Evolutionary conservation across 2,888 invertebrate species (phyloP).

Genomic region (Plemyria rubiginata): DNA sequence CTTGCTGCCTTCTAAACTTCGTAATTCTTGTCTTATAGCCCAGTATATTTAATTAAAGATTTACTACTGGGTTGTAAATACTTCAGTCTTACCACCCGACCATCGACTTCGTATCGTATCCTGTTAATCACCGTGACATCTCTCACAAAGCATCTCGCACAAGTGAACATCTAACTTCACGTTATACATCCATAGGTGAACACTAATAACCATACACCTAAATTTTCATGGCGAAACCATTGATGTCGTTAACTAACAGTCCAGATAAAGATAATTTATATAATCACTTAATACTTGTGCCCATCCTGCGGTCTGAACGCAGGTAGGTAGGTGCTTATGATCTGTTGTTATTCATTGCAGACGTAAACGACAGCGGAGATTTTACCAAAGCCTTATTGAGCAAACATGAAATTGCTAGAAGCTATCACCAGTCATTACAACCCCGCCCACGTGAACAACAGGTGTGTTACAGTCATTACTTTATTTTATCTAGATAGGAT

Average conservation of each 20-base stretch:
- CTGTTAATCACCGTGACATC: neutral
- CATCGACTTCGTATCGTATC: neutral
- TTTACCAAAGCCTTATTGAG: slow-evolving; percentile 51
- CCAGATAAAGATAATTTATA: no score
- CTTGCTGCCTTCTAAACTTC: neutral
- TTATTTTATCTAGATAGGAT: slow-evolving; percentile 76
- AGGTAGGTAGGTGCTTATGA: neutral
- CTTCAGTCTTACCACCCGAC: neutral
- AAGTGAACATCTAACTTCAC: neutral
- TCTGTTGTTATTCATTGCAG: slow-evolving; percentile 27
- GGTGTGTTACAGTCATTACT: slow-evolving; percentile 77
- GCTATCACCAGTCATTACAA: slow-evolving; percentile 68
- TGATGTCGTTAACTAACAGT: no score
- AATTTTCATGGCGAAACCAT: no score
- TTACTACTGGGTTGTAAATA: neutral
- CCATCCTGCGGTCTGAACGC: no score
- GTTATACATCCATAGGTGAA: neutral
- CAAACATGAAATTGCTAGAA: slow-evolving; percentile 62
- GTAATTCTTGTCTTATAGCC: neutral
- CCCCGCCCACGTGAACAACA: slow-evolving; percentile 65
- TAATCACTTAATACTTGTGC: no score
- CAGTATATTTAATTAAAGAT: slow-evolving; percentile 2
- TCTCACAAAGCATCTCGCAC: no score
- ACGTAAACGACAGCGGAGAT: slow-evolving; percentile 35
- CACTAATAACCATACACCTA: no score